Base-by-base conservation (phyloP, 2,113 vertebrate genomes). In the Scalopus aquaticus region DNA sequence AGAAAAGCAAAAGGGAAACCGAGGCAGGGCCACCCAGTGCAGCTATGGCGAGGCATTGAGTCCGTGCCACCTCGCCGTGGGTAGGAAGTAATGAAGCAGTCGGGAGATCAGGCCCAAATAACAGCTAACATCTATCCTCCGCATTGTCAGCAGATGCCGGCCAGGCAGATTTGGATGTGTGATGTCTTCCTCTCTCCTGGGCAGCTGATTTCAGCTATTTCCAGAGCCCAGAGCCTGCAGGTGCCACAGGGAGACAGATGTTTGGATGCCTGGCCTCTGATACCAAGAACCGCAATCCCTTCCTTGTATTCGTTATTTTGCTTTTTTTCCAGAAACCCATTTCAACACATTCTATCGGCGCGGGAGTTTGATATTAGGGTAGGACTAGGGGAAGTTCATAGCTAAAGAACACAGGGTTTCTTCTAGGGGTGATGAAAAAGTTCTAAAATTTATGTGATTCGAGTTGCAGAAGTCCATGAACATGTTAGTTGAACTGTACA, bases 101-200 rank as follows among this genome's bases (percentile, higher is more conserved):
- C 56, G 9, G 44, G 89, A 93, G 96, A 92, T 78, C 72, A 96
- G 62, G 83, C 22, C 76, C 42, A 5, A 35, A 91, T 65, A 65
- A 10, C 73, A 2, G 6, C 24, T 54, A 13, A 19, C 88, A 79
- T 87, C 83, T 72, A 4, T 49, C 26, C 64, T 44, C 74, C 76
- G 69, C 96, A 94, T 58, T 62, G 93, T 97, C 96, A 95, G 93
- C 96, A 94, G 83, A 19, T 2, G 28, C 44, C 2, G 0, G 54
- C 54, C 69, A 20, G 10, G 42, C 46, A 17, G 69, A 69, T 2
- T 1, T 15, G 39, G 69, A 54, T 15, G 1, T 1, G 0, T 1
- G 12, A 22, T 5, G 20, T 9, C 65, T 0, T 60, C 72, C 49
- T 69, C 42, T 42, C 20, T 89, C 26, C 70, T 3, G 86, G 44